phyloP scores from a whole-genome alignment of 2,113 vertebrate species.

The Circaetus cinerascens region DNA sequence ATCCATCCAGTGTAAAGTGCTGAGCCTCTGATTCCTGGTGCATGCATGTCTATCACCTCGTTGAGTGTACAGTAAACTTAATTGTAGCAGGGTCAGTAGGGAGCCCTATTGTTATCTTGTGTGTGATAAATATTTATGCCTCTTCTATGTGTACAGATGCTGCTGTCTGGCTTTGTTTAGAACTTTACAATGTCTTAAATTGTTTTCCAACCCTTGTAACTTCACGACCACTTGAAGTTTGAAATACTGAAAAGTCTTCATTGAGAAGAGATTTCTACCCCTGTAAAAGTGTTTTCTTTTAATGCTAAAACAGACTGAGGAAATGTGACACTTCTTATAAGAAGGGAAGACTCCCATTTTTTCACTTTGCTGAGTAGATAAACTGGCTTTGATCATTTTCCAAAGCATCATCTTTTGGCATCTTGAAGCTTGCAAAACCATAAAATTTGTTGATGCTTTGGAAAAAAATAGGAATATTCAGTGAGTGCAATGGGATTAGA shows the following conservation, averaged over 20 bases:
- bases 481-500: not conserved
- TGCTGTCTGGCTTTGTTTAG: not conserved
- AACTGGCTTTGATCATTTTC: not conserved
- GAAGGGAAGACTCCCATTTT: not conserved
- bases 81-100: not conserved
- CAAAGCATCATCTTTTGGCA: not conserved
- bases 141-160: not conserved
- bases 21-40: not conserved
- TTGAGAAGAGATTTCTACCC: not conserved
- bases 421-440: not conserved
- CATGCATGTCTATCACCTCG: rapidly evolving
- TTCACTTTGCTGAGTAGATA: not conserved
- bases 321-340: not conserved
- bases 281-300: not conserved
- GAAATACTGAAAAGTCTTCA: not conserved
- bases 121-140: not conserved
- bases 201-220: not conserved
- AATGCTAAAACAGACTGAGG: not conserved
- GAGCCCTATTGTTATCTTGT: not conserved
- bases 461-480: not conserved
- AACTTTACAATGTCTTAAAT: not conserved
- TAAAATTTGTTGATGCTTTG: not conserved
- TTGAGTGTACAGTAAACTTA: not conserved
- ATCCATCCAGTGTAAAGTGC: not conserved
- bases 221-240: not conserved